Percentiles rank a stretch among this genome's conserved stretches.
Conservation (phyloP, 2,888 invertebrate species). For the Hylaea fasciaria region DNA sequence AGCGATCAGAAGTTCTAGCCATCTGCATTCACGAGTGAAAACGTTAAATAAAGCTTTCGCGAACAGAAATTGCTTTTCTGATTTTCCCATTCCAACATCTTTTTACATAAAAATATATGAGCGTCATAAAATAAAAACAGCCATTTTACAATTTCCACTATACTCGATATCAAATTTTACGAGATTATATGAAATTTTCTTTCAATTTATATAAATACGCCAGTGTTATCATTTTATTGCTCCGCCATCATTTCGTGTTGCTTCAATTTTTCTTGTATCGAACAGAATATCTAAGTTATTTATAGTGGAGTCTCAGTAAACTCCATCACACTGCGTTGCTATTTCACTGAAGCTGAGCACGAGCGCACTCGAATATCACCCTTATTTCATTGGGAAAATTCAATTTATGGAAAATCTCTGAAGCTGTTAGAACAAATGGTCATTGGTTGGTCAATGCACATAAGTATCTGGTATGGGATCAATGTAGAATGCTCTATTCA, state of each 20-base stretch:
- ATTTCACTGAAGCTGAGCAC: too few relatives aligned
- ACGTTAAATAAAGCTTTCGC: slow-evolving; percentile 38
- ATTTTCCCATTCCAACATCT: slow-evolving; percentile 34
- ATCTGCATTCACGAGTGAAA: slow-evolving; percentile 37
- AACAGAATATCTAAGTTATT: slow-evolving; percentile 5
- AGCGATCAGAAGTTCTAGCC: slow-evolving; percentile 27
- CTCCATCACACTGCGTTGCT: slow-evolving; percentile 2
- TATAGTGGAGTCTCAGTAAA: slow-evolving; percentile 15
- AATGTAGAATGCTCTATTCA: background rate
- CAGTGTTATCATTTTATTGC: slow-evolving; percentile 10
- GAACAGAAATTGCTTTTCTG: slow-evolving; percentile 43
- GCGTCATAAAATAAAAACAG: slow-evolving; percentile 23
- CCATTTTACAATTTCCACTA: slow-evolving; percentile 15
- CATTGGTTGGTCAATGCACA: background rate
- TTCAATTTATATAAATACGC: slow-evolving; percentile 16
- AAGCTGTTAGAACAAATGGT: background rate
- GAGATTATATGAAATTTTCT: slow-evolving; percentile 11
- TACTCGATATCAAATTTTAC: slow-evolving; percentile 12
- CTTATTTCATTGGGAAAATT: background rate
- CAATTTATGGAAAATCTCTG: slow-evolving; percentile 1
- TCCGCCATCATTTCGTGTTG: background rate
- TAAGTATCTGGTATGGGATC: background rate
- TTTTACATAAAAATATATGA: slow-evolving; percentile 33
- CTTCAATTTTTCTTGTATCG: slow-evolving; percentile 6
- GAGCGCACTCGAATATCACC: too few relatives aligned